Conservation (phyloP, 2,797 vertebrate genomes). For the Falco biarmicus region DNA sequence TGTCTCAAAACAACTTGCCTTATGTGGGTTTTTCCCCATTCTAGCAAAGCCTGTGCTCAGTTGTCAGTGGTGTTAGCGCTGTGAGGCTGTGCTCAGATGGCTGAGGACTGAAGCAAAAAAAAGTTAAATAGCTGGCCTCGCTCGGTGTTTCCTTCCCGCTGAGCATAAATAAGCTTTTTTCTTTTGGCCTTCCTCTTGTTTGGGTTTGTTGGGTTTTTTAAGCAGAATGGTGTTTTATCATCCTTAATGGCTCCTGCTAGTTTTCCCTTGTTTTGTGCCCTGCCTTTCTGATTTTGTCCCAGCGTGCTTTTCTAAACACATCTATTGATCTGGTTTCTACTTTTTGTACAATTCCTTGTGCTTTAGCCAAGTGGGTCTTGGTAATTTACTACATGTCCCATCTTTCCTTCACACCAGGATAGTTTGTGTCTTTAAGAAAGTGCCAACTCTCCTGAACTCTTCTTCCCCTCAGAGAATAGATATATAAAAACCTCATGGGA, state of each 20-base stretch:
- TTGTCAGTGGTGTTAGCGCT: not conserved
- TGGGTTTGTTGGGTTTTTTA: not conserved
- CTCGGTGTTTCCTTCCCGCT: not conserved
- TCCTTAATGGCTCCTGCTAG: not conserved
- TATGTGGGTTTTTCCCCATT: not conserved
- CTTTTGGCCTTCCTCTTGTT: not conserved
- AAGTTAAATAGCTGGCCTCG: slow-evolving; percentile 14
- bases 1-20: not conserved
- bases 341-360: slow-evolving; percentile 39
- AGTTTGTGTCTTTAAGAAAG: slow-evolving; percentile 25
- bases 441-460: slow-evolving; percentile 58
- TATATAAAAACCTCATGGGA: slow-evolving; percentile 24
- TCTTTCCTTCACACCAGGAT: slow-evolving; percentile 30
- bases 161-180: not conserved
- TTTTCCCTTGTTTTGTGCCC: slow-evolving; percentile 16
- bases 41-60: not conserved
- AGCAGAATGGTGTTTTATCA: not conserved
- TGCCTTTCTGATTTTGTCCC: slow-evolving; percentile 40
- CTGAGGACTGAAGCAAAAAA: slow-evolving; percentile 12
- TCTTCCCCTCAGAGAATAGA: slow-evolving; percentile 18
- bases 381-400: slow-evolving; percentile 62
- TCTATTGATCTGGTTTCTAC: slow-evolving; percentile 41
- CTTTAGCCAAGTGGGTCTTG: slow-evolving; percentile 36
- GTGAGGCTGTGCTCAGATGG: not conserved
- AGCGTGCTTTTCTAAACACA: not conserved